Base-by-base conservation (phyloP, 2,113 vertebrate species). In the Ceratotherium simum region DNA sequence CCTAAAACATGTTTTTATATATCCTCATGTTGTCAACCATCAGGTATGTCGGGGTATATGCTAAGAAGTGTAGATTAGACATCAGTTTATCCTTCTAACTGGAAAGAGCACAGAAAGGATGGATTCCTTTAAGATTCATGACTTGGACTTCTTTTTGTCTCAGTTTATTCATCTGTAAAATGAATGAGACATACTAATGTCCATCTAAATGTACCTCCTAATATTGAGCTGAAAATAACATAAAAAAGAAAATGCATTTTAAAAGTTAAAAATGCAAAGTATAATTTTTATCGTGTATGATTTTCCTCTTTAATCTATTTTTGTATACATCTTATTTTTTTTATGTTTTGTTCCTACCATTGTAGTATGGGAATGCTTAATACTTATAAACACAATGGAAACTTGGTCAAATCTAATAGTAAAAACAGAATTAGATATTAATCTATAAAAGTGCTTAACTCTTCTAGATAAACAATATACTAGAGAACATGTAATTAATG, bases 1-100 rank as follows among this genome's bases (percentile, higher is more conserved):
- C 92, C 84, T 69, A 67, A 97, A 93, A 70, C 48, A 79, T 82
- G 80, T 94, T 94, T 97, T 95, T 92, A 89, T 83, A 62, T 88
- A 64, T 89, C 58, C 58, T 96, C 83, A 79, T 4, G 51, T 58
- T 95, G 82, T 75, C 82, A 90, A 60, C 84, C 92, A 92, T 87
- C 92, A 96, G 90, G n/a, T 65, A 54, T 79, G 67, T 72, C 8
- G 2, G 91, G 13, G 48, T 89, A 46, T 54, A 83, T 39, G 33
- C 18, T 89, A 85, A n/a, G 36, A 91, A 91, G 51, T 82, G 20
- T 79, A 62, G 10, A 79, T 88, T 88, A 83, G 10, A 65, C 65
- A 83, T 70, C 25, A 11, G 20, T 83, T 94, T 78, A 56, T 69
- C 76, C 87, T 91, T 80, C 69, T 54, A 64, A 81, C 58, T 79